phyloP scores from a whole-genome alignment of 2,797 vertebrate genomes.

The Chanos chanos region DNA sequence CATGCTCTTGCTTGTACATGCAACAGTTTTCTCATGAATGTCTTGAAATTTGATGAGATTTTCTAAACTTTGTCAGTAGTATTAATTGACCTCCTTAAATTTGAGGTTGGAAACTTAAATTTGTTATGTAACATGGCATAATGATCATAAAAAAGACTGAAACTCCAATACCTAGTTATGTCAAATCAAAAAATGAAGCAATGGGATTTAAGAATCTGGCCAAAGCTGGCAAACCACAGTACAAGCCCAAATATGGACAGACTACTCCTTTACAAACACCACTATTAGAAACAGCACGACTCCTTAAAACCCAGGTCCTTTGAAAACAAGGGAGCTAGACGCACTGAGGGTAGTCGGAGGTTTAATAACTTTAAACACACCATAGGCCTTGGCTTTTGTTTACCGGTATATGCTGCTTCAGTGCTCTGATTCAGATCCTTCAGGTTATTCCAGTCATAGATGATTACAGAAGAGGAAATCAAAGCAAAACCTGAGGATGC shows the following conservation, averaged over 20 bases:
- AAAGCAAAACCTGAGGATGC: background rate
- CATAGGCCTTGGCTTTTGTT: constrained; percentile 10
- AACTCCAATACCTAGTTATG: too few species aligned
- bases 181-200: too few species aligned
- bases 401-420: constrained; percentile 4
- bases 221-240: too few species aligned
- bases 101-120: too few species aligned
- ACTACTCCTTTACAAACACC: constrained; percentile 17
- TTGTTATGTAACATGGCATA: too few species aligned
- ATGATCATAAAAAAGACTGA: too few species aligned
- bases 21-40: too few species aligned
- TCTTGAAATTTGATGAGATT: too few species aligned
- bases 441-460: constrained; percentile 22
- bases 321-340: constrained; percentile 22
- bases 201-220: too few species aligned
- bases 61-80: too few species aligned
- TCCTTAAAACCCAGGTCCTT: constrained; percentile 15
- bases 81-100: too few species aligned
- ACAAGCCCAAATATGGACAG: constrained; percentile 2
- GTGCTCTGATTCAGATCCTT: constrained; percentile 13
- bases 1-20: too few species aligned
- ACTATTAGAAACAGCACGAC: constrained; percentile 15
- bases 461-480: constrained; percentile 4
- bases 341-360: constrained; percentile 18
- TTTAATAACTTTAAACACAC: constrained; percentile 13